Percentiles rank a stretch among this genome's conserved stretches.
Evolutionary conservation across 2,888 invertebrate species (phyloP).

Genomic region (Tinea trinotella): DNA sequence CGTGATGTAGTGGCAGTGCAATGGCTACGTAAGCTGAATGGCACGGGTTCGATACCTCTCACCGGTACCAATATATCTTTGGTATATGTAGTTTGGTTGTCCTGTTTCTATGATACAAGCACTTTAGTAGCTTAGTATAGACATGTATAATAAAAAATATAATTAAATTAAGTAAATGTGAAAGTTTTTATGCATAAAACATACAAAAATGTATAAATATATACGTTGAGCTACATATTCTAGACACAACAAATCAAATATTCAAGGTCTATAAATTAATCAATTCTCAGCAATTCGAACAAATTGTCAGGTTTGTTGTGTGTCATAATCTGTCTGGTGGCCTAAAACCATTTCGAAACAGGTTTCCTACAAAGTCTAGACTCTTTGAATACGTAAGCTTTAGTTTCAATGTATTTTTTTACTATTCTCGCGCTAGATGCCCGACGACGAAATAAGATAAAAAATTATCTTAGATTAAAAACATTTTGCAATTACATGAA

Average conservation of each 20-base stretch:
- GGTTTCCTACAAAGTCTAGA: constrained; percentile 8
- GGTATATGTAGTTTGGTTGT: no score
- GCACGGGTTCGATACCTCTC: no score
- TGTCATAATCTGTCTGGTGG: constrained; percentile 6
- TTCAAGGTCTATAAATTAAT: constrained; percentile 6
- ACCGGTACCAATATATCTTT: no score
- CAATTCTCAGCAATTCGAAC: background rate
- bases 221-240: background rate
- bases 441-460: background rate
- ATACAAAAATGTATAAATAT: no score
- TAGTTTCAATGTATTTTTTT: background rate
- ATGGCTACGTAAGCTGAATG: no score
- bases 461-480: background rate
- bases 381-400: background rate
- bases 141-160: no score
- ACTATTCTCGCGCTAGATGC: background rate
- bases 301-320: background rate
- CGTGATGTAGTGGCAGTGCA: no score
- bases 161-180: no score
- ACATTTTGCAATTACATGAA: no score
- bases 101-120: no score
- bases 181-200: no score
- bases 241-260: background rate
- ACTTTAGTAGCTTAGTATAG: no score
- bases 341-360: constrained; percentile 2